Evolutionary conservation across 1,140 invertebrate genomes (phyloP), one percentile per base, ranked within the genome.

Genomic region (Brevipalpus yothersi): DNA sequence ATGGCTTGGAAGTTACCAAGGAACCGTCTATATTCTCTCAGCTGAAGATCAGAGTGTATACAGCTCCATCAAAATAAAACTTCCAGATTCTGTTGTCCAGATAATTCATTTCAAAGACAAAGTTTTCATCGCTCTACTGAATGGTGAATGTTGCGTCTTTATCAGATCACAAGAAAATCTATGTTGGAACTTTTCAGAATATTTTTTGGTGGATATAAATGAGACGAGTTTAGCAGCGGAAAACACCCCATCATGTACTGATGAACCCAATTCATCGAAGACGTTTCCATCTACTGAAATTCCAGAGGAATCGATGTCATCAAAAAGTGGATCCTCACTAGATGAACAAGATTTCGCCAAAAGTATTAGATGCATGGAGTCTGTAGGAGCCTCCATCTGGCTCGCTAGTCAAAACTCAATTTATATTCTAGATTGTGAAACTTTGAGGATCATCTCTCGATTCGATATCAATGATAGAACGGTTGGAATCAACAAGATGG

Each of bases 401-500:
- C 94, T 90, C 70, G 92, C 91, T 45, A 95, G 93, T 73, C 79
- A 88, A 65, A 99, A 98, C 74, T 86, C 84, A 65, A 84, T 96
- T 64, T 85, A 93, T 69, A 86, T 98, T 62, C 77, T 98, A 41
- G 82, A 96, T 74, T 86, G 93, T 10, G 76, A n/a, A n/a, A n/a
- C n/a, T n/a, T n/a, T n/a, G n/a, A n/a, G n/a, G n/a, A n/a, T n/a
- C n/a, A n/a, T n/a, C 82, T 62, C 73, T 70, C 82, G 83, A 43
- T 82, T 98, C 65, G 88, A 93, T 71, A 93, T 91, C 58, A 93
- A 98, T 78, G 78, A 92, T 13, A 86, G 87, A 71, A 94, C 98
- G 71, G 94, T 88, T 68, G 76, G 76, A 68, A 78, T 98, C 4
- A 75, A 92, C 31, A 89, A 95, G 71, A 81, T 98, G 78, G 86